Percentiles rank a stretch among this genome's conserved stretches.
Evolutionary conservation across 2,888 invertebrate genomes (phyloP).

Genomic region (Psylliodes chrysocephalus): DNA sequence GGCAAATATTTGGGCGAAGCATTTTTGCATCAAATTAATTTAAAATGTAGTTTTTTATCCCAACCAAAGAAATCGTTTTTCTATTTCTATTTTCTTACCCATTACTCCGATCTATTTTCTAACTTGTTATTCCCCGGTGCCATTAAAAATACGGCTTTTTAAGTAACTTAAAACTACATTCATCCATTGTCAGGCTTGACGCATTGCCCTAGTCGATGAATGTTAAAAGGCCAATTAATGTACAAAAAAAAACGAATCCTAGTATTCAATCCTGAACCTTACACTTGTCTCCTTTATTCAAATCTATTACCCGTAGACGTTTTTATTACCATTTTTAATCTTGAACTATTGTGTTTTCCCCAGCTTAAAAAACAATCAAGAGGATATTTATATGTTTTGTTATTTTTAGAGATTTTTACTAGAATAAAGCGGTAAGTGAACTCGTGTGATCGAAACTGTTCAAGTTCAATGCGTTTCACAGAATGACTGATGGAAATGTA

Average conservation of each 20-base stretch:
- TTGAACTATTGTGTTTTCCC: neutral
- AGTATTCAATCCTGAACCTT: neutral
- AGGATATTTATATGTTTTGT: neutral
- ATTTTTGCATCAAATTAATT: too few relatives aligned
- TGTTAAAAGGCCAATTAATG: conserved; percentile 7
- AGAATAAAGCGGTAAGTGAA: neutral
- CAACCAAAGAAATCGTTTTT: too few relatives aligned
- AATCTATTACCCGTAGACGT: neutral
- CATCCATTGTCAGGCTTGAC: neutral
- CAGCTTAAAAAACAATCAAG: neutral
- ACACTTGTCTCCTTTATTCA: neutral
- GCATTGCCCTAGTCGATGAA: neutral
- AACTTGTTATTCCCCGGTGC: neutral
- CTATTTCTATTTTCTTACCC: too few relatives aligned
- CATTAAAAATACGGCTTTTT: neutral
- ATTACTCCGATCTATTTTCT: too few relatives aligned
- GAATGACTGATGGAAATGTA: too few relatives aligned
- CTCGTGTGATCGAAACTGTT: neutral
- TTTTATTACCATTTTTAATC: conserved; percentile 6
- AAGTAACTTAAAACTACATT: neutral
- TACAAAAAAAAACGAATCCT: conserved; percentile 2
- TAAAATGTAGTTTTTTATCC: too few relatives aligned
- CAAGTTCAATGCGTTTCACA: too few relatives aligned
- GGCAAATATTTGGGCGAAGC: too few relatives aligned
- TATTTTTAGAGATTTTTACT: neutral